Percentiles rank a stretch among this genome's conserved stretches.
phyloP scores from a whole-genome alignment of 2,113 vertebrate genomes.

The Reinhardtius hippoglossoides region DNA sequence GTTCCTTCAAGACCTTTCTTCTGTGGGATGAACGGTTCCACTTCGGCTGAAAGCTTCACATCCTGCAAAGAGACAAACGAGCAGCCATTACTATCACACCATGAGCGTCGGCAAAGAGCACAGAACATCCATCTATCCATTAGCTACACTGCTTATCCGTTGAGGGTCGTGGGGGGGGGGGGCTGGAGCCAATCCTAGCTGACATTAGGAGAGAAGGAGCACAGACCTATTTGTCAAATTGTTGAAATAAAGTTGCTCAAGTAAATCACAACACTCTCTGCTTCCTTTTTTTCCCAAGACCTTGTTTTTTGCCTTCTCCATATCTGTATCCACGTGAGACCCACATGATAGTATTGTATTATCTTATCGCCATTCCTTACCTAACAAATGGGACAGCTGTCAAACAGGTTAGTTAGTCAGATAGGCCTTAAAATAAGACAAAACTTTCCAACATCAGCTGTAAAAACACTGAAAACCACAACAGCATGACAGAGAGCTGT shows the following conservation, averaged over 20 bases:
- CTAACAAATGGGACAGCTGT: not conserved
- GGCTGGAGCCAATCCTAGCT: too few species aligned
- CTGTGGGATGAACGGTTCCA: conserved; percentile 98
- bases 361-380: not conserved
- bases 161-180: too few species aligned
- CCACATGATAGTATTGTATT: too few species aligned
- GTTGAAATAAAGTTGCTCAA: not conserved
- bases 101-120: not conserved
- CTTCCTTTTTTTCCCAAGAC: not conserved
- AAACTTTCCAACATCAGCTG: too few species aligned
- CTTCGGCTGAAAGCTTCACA: conserved; percentile 97
- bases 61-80: conserved; percentile 82
- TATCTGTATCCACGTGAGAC: not conserved
- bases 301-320: not conserved
- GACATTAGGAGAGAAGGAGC: not conserved
- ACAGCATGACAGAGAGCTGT: not conserved
- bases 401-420: too few species aligned
- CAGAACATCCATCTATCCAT: too few species aligned
- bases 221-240: not conserved
- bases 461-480: not conserved
- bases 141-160: too few species aligned
- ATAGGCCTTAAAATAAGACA: too few species aligned
- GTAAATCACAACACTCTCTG: not conserved
- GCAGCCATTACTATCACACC: conserved; percentile 9
- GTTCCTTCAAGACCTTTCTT: conserved; percentile 93